Evolutionary conservation across 2,888 invertebrate genomes (phyloP).

Genomic region (Cosmia trapezina): DNA sequence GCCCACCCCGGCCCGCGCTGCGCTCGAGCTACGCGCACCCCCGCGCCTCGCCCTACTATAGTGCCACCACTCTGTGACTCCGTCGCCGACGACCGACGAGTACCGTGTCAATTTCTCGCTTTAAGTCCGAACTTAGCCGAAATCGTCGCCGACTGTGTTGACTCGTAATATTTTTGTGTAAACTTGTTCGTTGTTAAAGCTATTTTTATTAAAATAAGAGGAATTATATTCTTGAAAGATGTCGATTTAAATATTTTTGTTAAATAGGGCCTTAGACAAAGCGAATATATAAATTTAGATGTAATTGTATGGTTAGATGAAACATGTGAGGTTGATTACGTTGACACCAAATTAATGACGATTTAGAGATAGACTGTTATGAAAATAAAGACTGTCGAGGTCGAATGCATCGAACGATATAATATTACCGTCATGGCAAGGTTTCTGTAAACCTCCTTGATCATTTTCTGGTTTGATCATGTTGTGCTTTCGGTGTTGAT

Average conservation of each 20-base stretch:
- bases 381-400: constrained; percentile 87
- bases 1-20: constrained; percentile 72
- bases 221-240: constrained; percentile 88
- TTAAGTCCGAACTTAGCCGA: constrained; percentile 87
- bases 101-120: constrained; percentile 89
- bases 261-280: constrained; percentile 87
- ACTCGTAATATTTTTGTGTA: constrained; percentile 88
- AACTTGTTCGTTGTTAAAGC: constrained; percentile 89
- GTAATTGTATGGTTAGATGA: constrained; percentile 85
- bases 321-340: constrained; percentile 84
- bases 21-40: constrained; percentile 73
- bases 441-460: constrained; percentile 79
- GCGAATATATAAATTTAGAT: constrained; percentile 86
- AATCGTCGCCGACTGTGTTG: constrained; percentile 85
- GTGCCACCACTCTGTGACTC: constrained; percentile 86
- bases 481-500: constrained; percentile 89
- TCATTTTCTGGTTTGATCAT: constrained; percentile 83
- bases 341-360: constrained; percentile 82
- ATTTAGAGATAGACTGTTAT: constrained; percentile 85
- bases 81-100: constrained; percentile 70
- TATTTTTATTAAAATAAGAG: constrained; percentile 88
- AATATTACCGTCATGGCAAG: constrained; percentile 74
- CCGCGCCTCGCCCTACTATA: constrained; percentile 77
- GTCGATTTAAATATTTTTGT: constrained; percentile 88
- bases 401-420: constrained; percentile 86